These are phyloP conservation scores for Gila orcuttii DNA, from an alignment of 2,113 vertebrate species.

Conservation along the genomic window DNA sequence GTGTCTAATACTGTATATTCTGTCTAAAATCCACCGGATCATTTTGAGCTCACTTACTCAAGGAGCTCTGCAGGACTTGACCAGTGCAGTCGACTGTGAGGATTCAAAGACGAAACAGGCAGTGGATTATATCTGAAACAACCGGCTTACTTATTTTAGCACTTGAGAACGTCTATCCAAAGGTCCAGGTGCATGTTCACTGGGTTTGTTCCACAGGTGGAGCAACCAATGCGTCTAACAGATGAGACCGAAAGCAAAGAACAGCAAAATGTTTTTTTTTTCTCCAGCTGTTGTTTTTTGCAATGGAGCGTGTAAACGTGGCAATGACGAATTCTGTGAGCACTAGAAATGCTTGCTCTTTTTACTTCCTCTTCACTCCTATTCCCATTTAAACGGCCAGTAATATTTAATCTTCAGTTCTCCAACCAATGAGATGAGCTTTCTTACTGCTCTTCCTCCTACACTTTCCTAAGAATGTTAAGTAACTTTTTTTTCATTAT, in stretches of 20 bases:
- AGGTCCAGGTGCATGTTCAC: conserved; percentile 45
- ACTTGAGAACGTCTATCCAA: background rate
- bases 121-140: conserved; percentile 15
- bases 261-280: conserved; percentile 60
- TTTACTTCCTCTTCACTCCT: background rate
- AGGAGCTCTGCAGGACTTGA: conserved; percentile 6
- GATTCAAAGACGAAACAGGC: background rate
- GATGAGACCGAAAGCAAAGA: conserved; percentile 46
- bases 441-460: background rate
- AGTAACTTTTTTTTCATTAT: background rate
- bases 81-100: background rate
- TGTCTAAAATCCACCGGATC: conserved; percentile 18
- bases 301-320: conserved; percentile 70
- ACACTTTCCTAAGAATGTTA: background rate
- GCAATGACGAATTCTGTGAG: conserved; percentile 60
- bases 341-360: background rate
- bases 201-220: conserved; percentile 44
- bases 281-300: conserved; percentile 76
- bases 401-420: background rate
- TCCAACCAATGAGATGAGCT: background rate
- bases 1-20: conserved; percentile 21
- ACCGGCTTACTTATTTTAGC: background rate
- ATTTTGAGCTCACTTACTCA: conserved; percentile 19
- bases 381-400: background rate
- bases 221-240: conserved; percentile 43